A percentile compares a stretch with the other conserved stretches of the same genome.
phyloP scores from a whole-genome alignment of 2,797 vertebrate species.

The Syngnathus rostellatus region DNA sequence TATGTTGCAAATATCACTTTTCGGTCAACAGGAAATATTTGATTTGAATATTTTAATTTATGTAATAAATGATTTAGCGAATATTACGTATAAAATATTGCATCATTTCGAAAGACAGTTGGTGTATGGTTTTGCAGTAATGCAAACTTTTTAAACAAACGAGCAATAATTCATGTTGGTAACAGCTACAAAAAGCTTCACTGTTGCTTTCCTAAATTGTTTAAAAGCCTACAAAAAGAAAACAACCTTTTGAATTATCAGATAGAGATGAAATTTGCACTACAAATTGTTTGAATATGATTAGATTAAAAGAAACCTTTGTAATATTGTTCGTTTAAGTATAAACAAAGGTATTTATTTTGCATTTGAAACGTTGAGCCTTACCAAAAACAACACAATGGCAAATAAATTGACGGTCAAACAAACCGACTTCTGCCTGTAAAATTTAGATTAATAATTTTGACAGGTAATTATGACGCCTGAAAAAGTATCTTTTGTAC shows the following conservation, averaged over 20 bases:
- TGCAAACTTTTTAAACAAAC: neutral
- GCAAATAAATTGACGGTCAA: neutral
- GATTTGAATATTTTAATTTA: neutral
- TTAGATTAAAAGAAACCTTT: neutral
- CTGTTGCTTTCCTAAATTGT: neutral
- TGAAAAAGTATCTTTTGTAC: neutral
- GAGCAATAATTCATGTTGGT: neutral
- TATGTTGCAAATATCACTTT: neutral
- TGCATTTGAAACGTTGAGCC: no score
- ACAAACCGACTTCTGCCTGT: neutral
- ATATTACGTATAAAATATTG: neutral
- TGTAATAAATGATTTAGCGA: neutral
- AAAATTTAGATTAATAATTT: neutral
- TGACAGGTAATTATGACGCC: neutral
- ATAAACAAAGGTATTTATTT: no score
- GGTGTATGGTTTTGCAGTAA: neutral
- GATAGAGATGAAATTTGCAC: neutral
- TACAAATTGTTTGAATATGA: neutral
- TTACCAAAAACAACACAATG: neutral
- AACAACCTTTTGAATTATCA: neutral
- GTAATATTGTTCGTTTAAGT: neutral
- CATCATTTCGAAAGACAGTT: neutral
- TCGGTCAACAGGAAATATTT: neutral
- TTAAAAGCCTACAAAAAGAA: neutral
- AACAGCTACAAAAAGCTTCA: neutral